phyloP scores from a whole-genome alignment of 2,888 invertebrate genomes.

The Zygothrica quintamaculata region DNA sequence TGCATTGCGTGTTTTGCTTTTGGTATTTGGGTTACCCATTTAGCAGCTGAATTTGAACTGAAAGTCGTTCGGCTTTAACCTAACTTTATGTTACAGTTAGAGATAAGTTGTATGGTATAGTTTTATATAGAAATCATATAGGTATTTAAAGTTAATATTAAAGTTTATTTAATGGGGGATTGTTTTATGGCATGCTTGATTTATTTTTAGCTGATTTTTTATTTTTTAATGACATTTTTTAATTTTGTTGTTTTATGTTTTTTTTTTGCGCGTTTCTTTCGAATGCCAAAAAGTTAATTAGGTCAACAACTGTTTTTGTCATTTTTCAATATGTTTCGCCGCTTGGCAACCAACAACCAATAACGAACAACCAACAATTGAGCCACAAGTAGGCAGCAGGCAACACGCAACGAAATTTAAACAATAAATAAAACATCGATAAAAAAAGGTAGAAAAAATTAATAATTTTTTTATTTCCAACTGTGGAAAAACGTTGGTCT shows the following conservation, averaged over 20 bases:
- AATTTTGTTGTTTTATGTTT: slow-evolving; percentile 11
- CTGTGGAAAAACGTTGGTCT: slow-evolving; percentile 50
- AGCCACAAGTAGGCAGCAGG: too few relatives aligned
- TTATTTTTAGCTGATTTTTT: slow-evolving; percentile 38
- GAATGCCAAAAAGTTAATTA: slow-evolving; percentile 71
- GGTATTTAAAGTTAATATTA: slow-evolving; percentile 16
- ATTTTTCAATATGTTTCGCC: slow-evolving; percentile 50
- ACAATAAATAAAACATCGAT: slow-evolving; percentile 21
- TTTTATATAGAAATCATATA: too few relatives aligned
- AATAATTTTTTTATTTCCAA: slow-evolving; percentile 42
- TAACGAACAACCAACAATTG: too few relatives aligned
- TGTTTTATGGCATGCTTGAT: slow-evolving; percentile 59
- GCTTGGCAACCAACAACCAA: slow-evolving; percentile 62
- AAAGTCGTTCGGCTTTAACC: too few relatives aligned
- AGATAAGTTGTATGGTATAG: too few relatives aligned
- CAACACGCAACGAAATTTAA: neutral
- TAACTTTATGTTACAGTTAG: too few relatives aligned
- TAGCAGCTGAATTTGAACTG: too few relatives aligned
- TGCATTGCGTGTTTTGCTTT: neutral
- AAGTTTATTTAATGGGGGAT: slow-evolving; percentile 15
- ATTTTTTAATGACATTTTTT: slow-evolving; percentile 3
- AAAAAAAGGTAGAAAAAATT: slow-evolving; percentile 4
- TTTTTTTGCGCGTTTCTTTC: slow-evolving; percentile 39
- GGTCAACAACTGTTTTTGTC: slow-evolving; percentile 81
- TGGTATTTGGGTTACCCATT: neutral